These are phyloP conservation scores for Neosilurus hyrtlii DNA, from an alignment of 2,797 vertebrate genomes.

Conservation along the genomic window DNA sequence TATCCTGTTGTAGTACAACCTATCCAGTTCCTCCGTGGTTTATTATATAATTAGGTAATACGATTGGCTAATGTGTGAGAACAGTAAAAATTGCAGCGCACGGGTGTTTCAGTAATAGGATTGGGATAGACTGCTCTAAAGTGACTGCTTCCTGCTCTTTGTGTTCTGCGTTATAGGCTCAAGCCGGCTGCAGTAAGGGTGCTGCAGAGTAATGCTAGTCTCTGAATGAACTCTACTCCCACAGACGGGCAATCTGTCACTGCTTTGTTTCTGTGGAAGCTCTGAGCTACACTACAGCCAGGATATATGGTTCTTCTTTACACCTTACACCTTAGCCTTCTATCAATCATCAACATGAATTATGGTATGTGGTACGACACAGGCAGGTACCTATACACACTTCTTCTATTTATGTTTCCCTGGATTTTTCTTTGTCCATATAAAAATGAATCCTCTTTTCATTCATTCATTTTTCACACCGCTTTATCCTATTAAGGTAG, in stretches of 20 bases:
- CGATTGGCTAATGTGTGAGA: not conserved
- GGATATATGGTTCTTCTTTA: conserved; percentile 52
- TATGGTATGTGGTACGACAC: not conserved
- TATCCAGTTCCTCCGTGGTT: not conserved
- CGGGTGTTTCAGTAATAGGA: not conserved
- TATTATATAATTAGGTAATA: not conserved
- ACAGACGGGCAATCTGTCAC: conserved; percentile 71
- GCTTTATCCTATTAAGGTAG: too few relatives aligned
- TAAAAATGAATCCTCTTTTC: too few relatives aligned
- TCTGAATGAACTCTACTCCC: conserved; percentile 71
- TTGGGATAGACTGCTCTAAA: not conserved
- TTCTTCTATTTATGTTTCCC: conserved; percentile 25
- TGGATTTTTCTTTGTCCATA: too few relatives aligned
- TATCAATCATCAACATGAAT: conserved; percentile 18
- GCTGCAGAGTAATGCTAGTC: conserved; percentile 68
- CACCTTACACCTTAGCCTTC: conserved; percentile 24
- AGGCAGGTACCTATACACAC: conserved; percentile 31
- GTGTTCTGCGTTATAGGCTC: conserved; percentile 67
- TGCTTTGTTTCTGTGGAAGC: conserved; percentile 65
- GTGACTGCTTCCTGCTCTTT: not conserved
- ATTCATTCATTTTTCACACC: too few relatives aligned
- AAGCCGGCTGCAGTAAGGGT: conserved; percentile 66
- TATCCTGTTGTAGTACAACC: not conserved
- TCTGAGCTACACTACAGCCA: conserved; percentile 43
- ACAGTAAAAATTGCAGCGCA: not conserved